Evolutionary conservation across 2,113 vertebrate species (phyloP).

Genomic region (Oceanites oceanicus): DNA sequence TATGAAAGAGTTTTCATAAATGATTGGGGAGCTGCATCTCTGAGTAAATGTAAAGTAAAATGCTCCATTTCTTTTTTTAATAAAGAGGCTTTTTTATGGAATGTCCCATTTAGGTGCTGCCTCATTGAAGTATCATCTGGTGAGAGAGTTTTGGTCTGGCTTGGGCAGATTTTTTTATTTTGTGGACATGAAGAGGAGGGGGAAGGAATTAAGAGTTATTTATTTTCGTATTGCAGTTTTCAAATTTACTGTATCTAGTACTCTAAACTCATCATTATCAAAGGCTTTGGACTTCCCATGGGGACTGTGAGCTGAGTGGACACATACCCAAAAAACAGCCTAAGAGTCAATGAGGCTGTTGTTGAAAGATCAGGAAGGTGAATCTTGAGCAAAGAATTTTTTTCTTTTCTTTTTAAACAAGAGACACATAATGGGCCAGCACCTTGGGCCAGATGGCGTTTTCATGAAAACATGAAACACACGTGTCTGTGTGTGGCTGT

Average conservation of each 20-base stretch:
- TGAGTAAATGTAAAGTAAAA: slow-evolving; percentile 45
- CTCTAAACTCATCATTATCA: neutral
- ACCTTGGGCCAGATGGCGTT: neutral
- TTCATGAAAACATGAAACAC: neutral
- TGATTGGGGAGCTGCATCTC: slow-evolving; percentile 35
- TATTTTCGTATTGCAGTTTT: neutral
- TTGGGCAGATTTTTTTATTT: neutral
- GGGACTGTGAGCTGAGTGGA: neutral
- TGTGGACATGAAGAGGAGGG: neutral
- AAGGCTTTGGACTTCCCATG: neutral
- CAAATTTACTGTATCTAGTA: neutral
- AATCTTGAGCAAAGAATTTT: neutral
- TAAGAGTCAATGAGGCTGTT: neutral
- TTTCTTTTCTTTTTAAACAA: neutral
- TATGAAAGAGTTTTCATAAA: slow-evolving; percentile 53
- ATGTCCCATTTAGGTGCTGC: neutral
- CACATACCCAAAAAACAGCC: neutral
- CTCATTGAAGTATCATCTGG: neutral
- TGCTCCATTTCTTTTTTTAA: slow-evolving; percentile 36
- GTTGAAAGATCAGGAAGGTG: neutral
- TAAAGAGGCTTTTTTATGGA: slow-evolving; percentile 37
- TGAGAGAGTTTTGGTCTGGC: slow-evolving; percentile 35
- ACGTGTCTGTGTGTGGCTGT: rapidly evolving
- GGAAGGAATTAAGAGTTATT: neutral
- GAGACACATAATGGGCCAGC: neutral